These are phyloP conservation scores for Bembecia ichneumoniformis DNA, from an alignment of 2,888 invertebrate genomes.

Conservation along the genomic window DNA sequence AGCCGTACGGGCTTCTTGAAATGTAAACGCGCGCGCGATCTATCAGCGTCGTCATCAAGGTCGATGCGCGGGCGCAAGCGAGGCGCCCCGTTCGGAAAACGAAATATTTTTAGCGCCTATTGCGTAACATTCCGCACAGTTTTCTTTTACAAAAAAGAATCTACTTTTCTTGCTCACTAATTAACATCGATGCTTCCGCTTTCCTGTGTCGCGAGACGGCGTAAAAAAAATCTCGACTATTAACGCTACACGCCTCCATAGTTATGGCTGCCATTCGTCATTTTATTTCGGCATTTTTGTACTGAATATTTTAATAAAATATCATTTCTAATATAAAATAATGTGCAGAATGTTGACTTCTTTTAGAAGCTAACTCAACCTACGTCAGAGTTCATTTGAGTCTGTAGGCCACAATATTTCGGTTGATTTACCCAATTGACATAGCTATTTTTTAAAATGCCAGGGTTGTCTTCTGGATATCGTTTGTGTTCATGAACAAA, in stretches of 20 bases:
- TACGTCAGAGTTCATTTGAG: no score
- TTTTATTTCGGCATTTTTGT: not conserved
- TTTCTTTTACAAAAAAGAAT: not conserved
- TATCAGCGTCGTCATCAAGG: conserved; percentile 58
- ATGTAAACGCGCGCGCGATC: conserved; percentile 23
- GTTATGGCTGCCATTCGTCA: not conserved
- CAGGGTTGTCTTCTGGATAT: no score
- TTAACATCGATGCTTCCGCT: conserved; percentile 28
- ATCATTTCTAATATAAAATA: no score
- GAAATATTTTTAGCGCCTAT: conserved; percentile 36
- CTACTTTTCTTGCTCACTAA: conserved; percentile 22
- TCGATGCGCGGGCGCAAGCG: conserved; percentile 26
- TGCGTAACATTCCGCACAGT: conserved; percentile 29
- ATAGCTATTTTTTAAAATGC: no score
- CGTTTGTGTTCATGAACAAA: no score
- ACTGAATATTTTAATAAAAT: no score
- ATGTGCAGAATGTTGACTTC: no score
- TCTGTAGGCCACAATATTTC: no score
- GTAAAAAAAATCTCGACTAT: not conserved
- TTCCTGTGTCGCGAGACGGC: conserved; percentile 16
- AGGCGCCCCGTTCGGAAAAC: conserved; percentile 9
- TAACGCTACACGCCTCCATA: not conserved
- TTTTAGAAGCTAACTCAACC: no score
- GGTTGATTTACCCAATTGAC: no score
- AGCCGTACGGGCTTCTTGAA: not conserved